These are phyloP conservation scores for Petrocephalus microphthalmus DNA, from an alignment of 2,113 vertebrate genomes.

Conservation along the genomic window DNA sequence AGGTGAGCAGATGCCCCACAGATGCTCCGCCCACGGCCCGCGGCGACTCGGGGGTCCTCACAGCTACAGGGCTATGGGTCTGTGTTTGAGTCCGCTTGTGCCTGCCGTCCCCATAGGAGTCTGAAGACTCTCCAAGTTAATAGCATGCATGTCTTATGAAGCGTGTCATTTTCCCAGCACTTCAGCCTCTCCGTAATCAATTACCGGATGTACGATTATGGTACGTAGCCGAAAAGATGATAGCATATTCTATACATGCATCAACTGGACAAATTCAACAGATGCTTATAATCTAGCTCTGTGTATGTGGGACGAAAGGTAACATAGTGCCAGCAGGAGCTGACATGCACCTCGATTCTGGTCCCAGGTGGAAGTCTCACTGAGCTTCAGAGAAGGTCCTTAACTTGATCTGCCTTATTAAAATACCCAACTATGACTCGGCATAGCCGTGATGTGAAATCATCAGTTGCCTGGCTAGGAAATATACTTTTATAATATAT, in stretches of 20 bases:
- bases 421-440: neutral
- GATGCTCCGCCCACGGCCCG: neutral
- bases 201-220: neutral
- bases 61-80: too few relatives aligned
- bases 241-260: neutral
- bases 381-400: neutral
- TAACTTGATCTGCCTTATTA: neutral
- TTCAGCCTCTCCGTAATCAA: neutral
- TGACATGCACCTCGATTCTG: neutral
- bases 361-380: neutral
- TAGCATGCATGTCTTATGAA: neutral
- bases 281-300: neutral
- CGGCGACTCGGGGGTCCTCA: too few relatives aligned
- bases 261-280: neutral
- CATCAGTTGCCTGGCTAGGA: neutral
- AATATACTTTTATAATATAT: neutral
- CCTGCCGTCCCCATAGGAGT: neutral
- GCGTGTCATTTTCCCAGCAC: neutral
- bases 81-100: too few relatives aligned
- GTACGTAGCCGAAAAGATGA: neutral
- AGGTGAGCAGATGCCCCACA: slow-evolving; percentile 60
- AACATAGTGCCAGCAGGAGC: neutral
- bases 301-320: neutral
- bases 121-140: neutral
- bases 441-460: neutral